A percentile compares a stretch with the other conserved stretches of the same genome.
Conservation (phyloP, 92 coral and sea anemone species). For the Paramuricea clavata region DNA sequence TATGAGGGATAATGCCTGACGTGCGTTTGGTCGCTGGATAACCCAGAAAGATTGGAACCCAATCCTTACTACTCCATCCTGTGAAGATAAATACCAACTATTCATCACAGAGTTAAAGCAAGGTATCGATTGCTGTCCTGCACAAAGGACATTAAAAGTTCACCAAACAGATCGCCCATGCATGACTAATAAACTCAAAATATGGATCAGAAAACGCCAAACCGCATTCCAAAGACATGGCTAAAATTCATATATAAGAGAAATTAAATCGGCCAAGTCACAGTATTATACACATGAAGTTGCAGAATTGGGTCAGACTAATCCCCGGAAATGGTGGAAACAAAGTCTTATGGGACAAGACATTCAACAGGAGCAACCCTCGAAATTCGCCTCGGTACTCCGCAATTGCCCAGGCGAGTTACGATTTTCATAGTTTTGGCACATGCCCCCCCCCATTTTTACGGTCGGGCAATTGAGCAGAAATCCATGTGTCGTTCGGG, state of each 20-base stretch:
- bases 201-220: conserved; percentile 36
- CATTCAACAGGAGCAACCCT: conserved; percentile 65
- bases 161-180: conserved; percentile 56
- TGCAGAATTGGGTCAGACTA: background rate
- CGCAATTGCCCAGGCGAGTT: too few relatives aligned
- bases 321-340: conserved; percentile 66
- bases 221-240: conserved; percentile 45
- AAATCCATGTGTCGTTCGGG: too few relatives aligned
- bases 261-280: conserved; percentile 29
- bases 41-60: too few relatives aligned
- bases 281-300: background rate
- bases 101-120: conserved; percentile 7
- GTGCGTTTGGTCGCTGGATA: too few relatives aligned
- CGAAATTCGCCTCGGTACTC: too few relatives aligned
- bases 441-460: too few relatives aligned
- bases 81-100: conserved; percentile 28
- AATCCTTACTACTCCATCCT: too few relatives aligned
- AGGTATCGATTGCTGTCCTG: conserved; percentile 41
- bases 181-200: conserved; percentile 49
- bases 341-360: conserved; percentile 51
- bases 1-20: too few relatives aligned
- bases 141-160: conserved; percentile 34
- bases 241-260: conserved; percentile 20
- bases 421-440: too few relatives aligned
- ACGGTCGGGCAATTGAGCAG: too few relatives aligned